Conservation (phyloP, 2,797 vertebrate species). For the Picus viridis region DNA sequence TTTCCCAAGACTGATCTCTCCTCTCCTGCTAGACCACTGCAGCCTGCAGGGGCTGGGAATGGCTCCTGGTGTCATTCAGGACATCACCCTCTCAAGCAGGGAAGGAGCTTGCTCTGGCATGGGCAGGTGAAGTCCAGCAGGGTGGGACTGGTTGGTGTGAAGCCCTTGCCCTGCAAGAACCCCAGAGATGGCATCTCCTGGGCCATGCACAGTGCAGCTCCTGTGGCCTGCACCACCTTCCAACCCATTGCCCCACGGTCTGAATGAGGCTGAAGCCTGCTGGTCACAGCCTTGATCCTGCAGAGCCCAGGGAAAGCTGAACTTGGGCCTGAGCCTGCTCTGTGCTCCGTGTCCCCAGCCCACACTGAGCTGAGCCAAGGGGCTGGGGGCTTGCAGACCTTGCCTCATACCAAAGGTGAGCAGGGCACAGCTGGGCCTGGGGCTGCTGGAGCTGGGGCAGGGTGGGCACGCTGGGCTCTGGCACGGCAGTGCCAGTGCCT, state of each 20-base stretch:
- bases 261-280: neutral
- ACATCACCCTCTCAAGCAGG: neutral
- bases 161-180: neutral
- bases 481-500: neutral
- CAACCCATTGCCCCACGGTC: neutral
- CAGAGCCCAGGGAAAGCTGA: neutral
- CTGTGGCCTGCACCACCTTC: neutral
- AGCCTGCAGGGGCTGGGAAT: neutral
- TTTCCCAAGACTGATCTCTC: neutral
- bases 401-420: neutral
- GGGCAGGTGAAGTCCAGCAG: neutral
- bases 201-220: neutral
- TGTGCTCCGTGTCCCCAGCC: rapidly evolving
- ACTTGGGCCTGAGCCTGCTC: neutral
- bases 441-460: neutral
- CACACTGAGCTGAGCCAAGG: neutral
- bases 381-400: neutral
- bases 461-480: neutral
- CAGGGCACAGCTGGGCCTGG: neutral
- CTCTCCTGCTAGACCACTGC: neutral
- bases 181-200: neutral
- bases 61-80: neutral
- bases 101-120: neutral
- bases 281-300: neutral
- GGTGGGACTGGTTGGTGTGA: neutral